These are phyloP conservation scores for Microtus pennsylvanicus DNA, from an alignment of 2,113 vertebrate species.

Conservation along the genomic window DNA sequence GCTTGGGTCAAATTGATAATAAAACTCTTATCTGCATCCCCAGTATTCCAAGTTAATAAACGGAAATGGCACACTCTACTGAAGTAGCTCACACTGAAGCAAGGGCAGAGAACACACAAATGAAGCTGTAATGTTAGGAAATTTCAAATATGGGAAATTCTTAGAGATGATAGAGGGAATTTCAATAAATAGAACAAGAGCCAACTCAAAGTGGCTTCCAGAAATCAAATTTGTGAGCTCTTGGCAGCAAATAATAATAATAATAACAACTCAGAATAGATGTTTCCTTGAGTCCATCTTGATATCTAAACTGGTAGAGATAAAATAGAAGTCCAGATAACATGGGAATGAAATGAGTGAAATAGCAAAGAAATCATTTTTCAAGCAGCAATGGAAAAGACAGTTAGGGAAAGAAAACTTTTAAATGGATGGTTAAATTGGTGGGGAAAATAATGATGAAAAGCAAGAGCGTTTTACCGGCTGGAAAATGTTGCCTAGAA, in stretches of 20 bases:
- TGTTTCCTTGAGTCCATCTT: neutral
- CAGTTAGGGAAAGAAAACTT: neutral
- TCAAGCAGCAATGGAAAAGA: neutral
- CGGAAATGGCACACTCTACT: neutral
- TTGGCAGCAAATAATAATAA: neutral
- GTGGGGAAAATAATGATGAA: neutral
- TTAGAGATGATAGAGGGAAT: neutral
- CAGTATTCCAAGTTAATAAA: neutral
- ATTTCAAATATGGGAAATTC: neutral
- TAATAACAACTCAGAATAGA: neutral
- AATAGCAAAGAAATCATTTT: neutral
- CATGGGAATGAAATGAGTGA: neutral
- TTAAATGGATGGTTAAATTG: neutral
- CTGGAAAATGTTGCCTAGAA: neutral
- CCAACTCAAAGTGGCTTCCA: neutral
- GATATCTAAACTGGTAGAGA: neutral
- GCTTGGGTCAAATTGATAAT: neutral
- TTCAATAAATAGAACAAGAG: neutral
- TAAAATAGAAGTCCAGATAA: neutral
- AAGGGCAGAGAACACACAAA: neutral
- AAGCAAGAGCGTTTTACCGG: neutral
- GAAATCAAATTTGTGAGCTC: neutral
- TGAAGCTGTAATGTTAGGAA: neutral
- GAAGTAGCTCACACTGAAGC: neutral
- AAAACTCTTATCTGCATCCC: neutral